Evolutionary conservation across 2,888 invertebrate species (phyloP), one percentile per base, ranked within the genome.

Genomic region (Scrobipalpa costella): DNA sequence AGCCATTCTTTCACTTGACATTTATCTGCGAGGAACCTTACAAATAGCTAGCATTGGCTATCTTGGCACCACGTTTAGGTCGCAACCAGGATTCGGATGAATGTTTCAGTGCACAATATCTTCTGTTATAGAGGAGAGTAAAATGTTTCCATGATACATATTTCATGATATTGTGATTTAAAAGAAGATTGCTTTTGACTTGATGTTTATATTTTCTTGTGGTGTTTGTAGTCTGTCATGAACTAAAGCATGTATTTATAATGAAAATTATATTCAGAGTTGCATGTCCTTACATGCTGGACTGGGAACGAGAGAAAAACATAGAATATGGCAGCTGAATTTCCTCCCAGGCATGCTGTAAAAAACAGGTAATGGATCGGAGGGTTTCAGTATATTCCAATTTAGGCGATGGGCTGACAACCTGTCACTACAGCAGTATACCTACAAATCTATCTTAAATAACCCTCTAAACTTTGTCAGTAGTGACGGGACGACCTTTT

Each of bases 91-190:
- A 44, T 44, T 44, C n/a, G n/a, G 1, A n/a, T 44, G n/a, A 44
- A 44, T 44, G 44, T 49, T 49, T 21, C 50, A 13, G 13, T 52
- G 50, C 11, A 52, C 50, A 52, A 52, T 52, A 52, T 52, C 50
- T 52, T 11, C 50, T 9, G 21, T 52, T 27, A 52, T 52, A 21
- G 19, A 21, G 19, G 21, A 13, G 27, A 21, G 21, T 27, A 52
- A n/a, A 52, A 52, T 52, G 50, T 52, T 27, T 52, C 21, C 27
- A 52, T 52, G 11, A 52, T 52, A 21, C 44, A 52, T 27, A 52
- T 21, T 52, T 21, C 21, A 21, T n/a, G n/a, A 1, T 44, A 15
- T 44, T 44, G 44, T 15, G n/a, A 6, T 6, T n/a, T n/a, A n/a
- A n/a, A n/a, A n/a, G 27, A 27, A 44, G 15, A 44, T 44, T n/a